Percentiles rank a stretch among this genome's conserved stretches.
Conservation (phyloP, 2,113 vertebrate genomes). For the Megaceryle maxima region DNA sequence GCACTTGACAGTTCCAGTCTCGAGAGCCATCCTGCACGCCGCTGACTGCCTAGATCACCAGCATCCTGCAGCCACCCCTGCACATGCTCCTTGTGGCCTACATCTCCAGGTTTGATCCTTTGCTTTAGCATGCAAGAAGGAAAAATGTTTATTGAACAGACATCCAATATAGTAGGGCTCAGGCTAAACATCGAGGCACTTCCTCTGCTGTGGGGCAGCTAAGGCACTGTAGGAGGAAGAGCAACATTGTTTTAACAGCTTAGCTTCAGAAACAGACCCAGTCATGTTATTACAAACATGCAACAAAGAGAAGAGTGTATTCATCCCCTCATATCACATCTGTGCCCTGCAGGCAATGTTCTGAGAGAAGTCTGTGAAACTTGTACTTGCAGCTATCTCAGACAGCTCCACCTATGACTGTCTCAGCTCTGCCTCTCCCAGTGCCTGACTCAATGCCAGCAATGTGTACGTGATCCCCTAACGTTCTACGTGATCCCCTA, state of each 20-base stretch:
- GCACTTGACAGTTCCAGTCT: accelerated
- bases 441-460: neutral
- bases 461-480: neutral
- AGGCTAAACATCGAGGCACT: neutral
- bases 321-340: neutral
- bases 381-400: constrained; percentile 29
- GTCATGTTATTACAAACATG: neutral
- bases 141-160: neutral
- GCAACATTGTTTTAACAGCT: neutral
- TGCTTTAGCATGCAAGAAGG: neutral
- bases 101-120: neutral
- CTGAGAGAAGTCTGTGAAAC: constrained; percentile 47
- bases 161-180: neutral
- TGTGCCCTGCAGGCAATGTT: constrained; percentile 49
- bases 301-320: neutral
- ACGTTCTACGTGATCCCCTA: neutral
- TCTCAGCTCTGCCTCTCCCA: neutral
- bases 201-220: accelerated
- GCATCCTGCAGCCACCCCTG: neutral
- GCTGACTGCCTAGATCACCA: too few species aligned
- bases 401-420: constrained; percentile 9
- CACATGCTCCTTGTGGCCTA: neutral
- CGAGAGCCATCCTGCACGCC: accelerated
- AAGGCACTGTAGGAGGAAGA: neutral
- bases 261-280: neutral